phyloP scores from a whole-genome alignment of 2,113 vertebrate genomes.

The Rattus rattus region DNA sequence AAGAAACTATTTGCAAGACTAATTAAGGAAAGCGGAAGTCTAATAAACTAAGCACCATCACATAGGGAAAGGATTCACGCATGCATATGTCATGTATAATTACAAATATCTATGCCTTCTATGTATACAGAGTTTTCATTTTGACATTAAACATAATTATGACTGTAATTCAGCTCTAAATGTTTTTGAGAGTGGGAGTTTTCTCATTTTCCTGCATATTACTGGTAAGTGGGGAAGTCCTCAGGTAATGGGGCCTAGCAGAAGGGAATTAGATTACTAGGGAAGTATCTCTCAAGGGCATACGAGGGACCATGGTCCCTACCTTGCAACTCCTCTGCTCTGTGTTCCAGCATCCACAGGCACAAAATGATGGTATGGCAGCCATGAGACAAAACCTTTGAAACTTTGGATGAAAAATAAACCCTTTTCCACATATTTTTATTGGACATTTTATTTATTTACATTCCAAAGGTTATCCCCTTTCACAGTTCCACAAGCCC shows the following conservation, averaged over 20 bases:
- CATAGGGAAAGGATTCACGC: neutral
- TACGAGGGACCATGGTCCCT: too few species aligned
- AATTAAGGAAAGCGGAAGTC: neutral
- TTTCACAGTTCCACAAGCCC: too few species aligned
- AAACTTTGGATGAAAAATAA: neutral
- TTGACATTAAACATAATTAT: neutral
- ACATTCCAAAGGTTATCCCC: too few species aligned
- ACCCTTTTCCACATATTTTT: neutral
- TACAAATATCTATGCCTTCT: neutral
- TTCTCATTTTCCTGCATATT: too few species aligned
- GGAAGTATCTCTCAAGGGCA: neutral
- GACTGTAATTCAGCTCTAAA: neutral
- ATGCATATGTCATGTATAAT: neutral
- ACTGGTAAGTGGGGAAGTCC: neutral
- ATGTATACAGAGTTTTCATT: neutral
- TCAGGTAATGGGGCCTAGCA: too few species aligned
- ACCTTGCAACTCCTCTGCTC: neutral
- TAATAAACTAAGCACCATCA: neutral
- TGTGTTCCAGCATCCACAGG: neutral
- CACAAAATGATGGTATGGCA: neutral
- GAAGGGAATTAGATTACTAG: too few species aligned
- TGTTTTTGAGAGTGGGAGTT: neutral
- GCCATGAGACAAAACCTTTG: neutral
- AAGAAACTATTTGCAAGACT: conserved; percentile 5
- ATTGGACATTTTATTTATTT: too few species aligned